Conservation (phyloP, 2,888 invertebrate genomes). For the Trachelus iudaicus region DNA sequence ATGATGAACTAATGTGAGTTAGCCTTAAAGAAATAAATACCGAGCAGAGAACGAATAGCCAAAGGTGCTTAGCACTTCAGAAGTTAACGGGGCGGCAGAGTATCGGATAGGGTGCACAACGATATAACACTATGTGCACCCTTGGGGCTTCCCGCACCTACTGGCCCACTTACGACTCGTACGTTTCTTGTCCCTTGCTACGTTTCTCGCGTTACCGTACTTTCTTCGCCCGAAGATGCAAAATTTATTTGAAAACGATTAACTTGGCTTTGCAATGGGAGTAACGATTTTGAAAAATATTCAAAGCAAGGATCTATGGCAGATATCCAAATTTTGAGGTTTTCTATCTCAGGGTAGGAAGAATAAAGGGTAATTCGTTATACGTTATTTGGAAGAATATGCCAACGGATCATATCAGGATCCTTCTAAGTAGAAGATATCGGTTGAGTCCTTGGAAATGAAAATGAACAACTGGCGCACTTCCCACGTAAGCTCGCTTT, state of each 20-base stretch:
- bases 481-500: not conserved
- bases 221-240: conserved; percentile 15
- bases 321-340: not conserved
- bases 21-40: not conserved
- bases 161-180: conserved; percentile 60
- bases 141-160: conserved; percentile 59
- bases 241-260: not conserved
- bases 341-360: not conserved
- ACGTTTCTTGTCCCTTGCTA: conserved; percentile 36
- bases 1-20: too few species aligned
- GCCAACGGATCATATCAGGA: not conserved
- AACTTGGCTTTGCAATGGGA: not conserved
- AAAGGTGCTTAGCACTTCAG: conserved; percentile 32
- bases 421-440: not conserved
- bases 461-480: not conserved
- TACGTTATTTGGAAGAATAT: not conserved
- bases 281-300: not conserved
- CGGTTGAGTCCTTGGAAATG: not conserved
- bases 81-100: conserved; percentile 23
- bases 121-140: conserved; percentile 48
- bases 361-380: not conserved
- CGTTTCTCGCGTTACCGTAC: conserved; percentile 25
- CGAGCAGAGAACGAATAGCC: not conserved
- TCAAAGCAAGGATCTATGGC: not conserved
- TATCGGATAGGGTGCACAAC: conserved; percentile 29